Base-by-base conservation (phyloP, 2,888 invertebrate species). In the Ferrisia virgata region DNA sequence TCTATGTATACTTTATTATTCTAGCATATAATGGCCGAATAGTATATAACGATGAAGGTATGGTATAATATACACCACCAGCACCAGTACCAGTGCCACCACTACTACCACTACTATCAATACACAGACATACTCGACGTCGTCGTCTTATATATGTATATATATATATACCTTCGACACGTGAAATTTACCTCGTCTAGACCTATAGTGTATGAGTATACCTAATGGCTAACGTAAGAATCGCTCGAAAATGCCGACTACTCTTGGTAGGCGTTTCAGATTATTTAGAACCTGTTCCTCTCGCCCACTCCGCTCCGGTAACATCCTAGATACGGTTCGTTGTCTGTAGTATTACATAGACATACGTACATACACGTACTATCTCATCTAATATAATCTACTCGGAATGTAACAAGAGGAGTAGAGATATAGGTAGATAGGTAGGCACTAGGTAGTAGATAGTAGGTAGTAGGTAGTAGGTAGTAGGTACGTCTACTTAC, bases 181-280 rank as follows among this genome's bases (percentile, higher is more conserved):
- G 72, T 76, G 69, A 76, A 76, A 76, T 76, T 36, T 36, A 76
- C 72, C 72, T 76, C 31, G 18, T 76, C 36, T 36, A 76, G 72
- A 76, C 72, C 72, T 76, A 18, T 15, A n/a, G n/a, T n/a, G n/a
- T n/a, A n/a, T n/a, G n/a, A n/a, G n/a, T n/a, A n/a, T n/a, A n/a
- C n/a, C n/a, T n/a, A 15, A 72, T 33, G 72, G 72, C 15, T 72
- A 72, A 72, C 72, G 72, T 15, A 76, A 36, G 72, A 36, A 76
- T 76, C 18, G 36, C 36, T 22, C 28, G 64, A 28, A 64, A 53
- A 47, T 47, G 47, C 47, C 47, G 47, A 47, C 47, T 64, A n/a
- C 28, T 13, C 28, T 64, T 28, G 28, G 64, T 64, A 64, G 64
- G 64, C 64, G 64, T 64, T 64, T 64, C 64, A 64, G 5, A 25